phyloP scores from a whole-genome alignment of 2,797 vertebrate genomes.

The Psittacula derbiana region DNA sequence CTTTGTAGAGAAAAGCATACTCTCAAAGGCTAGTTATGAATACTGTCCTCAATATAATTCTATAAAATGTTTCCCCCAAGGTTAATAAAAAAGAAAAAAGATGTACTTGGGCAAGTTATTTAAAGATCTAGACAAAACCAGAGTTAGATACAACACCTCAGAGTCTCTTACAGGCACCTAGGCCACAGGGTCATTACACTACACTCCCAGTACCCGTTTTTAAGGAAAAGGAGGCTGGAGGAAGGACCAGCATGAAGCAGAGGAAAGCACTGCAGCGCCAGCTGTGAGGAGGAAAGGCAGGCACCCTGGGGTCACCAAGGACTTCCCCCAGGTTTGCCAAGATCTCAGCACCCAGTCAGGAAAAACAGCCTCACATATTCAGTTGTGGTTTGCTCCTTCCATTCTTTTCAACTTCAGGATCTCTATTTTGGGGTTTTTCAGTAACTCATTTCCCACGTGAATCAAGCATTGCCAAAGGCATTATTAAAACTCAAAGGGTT shows the following conservation, averaged over 20 bases:
- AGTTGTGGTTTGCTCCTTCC: background rate
- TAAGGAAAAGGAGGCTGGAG: background rate
- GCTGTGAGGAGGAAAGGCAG: background rate
- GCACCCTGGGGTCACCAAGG: rapidly evolving
- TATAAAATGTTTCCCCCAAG: background rate
- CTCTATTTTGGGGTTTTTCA: background rate
- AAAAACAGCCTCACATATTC: rapidly evolving
- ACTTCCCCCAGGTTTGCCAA: background rate
- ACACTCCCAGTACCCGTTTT: background rate
- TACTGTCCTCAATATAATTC: background rate
- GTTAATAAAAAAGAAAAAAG: background rate
- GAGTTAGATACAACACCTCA: background rate
- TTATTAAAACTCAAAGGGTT: rapidly evolving
- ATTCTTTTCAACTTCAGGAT: rapidly evolving
- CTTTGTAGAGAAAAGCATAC: background rate
- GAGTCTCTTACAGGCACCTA: rapidly evolving
- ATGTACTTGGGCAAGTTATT: background rate
- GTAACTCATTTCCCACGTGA: background rate
- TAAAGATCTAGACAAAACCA: background rate
- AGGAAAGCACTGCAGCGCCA: rapidly evolving
- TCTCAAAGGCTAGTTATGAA: background rate
- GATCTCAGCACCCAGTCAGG: rapidly evolving
- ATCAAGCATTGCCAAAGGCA: rapidly evolving
- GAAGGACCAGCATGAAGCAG: rapidly evolving
- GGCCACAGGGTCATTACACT: rapidly evolving